A percentile compares a stretch with the other conserved stretches of the same genome.
Evolutionary conservation across 2,888 invertebrate genomes (phyloP).

Genomic region (Dione vanillae): DNA sequence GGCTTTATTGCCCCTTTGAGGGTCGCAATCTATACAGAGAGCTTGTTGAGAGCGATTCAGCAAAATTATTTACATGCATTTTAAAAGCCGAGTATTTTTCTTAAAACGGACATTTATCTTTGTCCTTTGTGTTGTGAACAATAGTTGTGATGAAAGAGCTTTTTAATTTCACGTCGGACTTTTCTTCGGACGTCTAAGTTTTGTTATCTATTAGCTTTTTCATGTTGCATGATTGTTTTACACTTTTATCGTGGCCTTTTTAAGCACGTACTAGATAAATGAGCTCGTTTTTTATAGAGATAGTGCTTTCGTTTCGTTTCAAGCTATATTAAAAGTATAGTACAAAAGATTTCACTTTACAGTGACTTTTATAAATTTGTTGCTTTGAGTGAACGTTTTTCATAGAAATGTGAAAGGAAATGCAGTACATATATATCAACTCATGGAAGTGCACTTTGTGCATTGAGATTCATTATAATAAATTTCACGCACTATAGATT

Average conservation of each 20-base stretch:
- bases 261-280: neutral
- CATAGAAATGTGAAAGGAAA: neutral
- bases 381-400: neutral
- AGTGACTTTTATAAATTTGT: neutral
- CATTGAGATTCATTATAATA: neutral
- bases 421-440: neutral
- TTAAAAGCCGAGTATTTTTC: conserved; percentile 21
- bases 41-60: conserved; percentile 22
- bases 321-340: neutral
- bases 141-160: conserved; percentile 50
- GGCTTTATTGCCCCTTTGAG: conserved; percentile 30
- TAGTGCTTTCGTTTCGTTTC: neutral
- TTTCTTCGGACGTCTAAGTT: conserved; percentile 48
- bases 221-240: conserved; percentile 34
- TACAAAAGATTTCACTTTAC: neutral
- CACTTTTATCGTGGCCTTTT: conserved; percentile 10
- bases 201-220: conserved; percentile 36
- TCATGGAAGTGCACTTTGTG: neutral
- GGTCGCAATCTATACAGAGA: conserved; percentile 23
- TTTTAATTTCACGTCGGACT: conserved; percentile 59
- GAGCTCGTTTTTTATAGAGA: conserved; percentile 5
- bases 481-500: neutral
- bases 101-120: conserved; percentile 38
- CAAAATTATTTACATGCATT: conserved; percentile 26
- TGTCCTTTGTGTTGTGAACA: conserved; percentile 55